Conservation (phyloP, 2,797 vertebrate species). For the Lepidocolaptes lacrymiger region DNA sequence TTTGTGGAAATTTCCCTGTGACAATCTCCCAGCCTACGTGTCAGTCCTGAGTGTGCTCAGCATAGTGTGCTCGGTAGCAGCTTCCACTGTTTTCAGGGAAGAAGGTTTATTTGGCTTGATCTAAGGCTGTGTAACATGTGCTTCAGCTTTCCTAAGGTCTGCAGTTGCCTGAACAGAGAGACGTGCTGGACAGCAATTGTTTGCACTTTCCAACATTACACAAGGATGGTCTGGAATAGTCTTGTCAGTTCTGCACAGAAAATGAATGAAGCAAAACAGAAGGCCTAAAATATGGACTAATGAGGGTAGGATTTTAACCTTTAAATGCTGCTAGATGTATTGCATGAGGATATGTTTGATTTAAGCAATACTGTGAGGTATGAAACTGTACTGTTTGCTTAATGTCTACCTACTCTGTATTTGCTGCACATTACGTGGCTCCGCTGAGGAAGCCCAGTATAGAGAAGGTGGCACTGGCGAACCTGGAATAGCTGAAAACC, state of each 20-base stretch:
- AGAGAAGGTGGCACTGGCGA: background rate
- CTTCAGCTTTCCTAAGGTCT: background rate
- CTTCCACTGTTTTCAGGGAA: background rate
- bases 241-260: background rate
- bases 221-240: background rate
- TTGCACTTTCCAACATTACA: background rate
- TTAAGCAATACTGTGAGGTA: background rate
- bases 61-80: fast-evolving
- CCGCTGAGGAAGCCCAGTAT: background rate
- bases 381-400: background rate
- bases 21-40: background rate
- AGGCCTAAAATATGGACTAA: background rate
- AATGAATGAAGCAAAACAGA: conserved; percentile 26
- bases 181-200: background rate
- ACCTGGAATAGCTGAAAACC: background rate
- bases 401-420: background rate
- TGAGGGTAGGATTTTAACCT: conserved; percentile 19
- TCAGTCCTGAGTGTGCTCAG: fast-evolving
- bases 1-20: background rate
- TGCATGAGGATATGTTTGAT: background rate
- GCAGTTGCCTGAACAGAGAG: background rate
- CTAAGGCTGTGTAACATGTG: background rate
- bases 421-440: background rate
- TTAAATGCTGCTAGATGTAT: conserved; percentile 9
- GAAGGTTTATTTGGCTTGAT: background rate